These are phyloP conservation scores for Chelmon rostratus DNA, from an alignment of 2,797 vertebrate genomes.

Conservation along the genomic window DNA sequence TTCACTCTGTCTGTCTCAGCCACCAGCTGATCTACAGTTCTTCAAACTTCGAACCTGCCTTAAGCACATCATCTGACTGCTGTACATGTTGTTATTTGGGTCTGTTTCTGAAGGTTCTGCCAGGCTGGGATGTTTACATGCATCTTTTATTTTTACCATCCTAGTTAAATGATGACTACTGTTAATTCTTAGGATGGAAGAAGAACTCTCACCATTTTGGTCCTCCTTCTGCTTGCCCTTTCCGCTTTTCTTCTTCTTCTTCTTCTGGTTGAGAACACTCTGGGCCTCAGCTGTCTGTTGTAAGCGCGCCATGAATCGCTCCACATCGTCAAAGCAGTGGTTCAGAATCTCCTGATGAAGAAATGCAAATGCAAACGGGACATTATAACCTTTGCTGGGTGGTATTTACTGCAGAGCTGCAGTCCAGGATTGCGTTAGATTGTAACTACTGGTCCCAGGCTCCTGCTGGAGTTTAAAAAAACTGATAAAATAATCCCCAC, in stretches of 20 bases:
- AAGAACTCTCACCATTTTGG: slow-evolving; percentile 76
- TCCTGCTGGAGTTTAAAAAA: too few relatives aligned
- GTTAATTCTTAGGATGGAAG: neutral
- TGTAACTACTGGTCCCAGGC: too few relatives aligned
- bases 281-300: slow-evolving; percentile 89
- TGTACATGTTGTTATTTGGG: neutral
- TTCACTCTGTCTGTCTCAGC: neutral
- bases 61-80: neutral
- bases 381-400: neutral
- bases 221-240: slow-evolving; percentile 76
- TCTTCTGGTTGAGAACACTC: slow-evolving; percentile 84
- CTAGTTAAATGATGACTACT: neutral
- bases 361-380: neutral
- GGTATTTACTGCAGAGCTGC: too few relatives aligned
- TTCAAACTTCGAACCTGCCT: neutral
- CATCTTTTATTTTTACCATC: neutral
- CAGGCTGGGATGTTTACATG: neutral
- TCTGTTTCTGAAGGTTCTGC: neutral
- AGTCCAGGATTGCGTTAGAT: too few relatives aligned
- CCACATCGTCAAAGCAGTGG: slow-evolving; percentile 91
- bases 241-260: slow-evolving; percentile 78
- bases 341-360: slow-evolving; percentile 88
- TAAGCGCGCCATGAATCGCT: slow-evolving; percentile 86
- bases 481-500: too few relatives aligned
- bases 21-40: neutral